Evolutionary conservation across 2,113 vertebrate genomes (phyloP).

Genomic region (Corythornis cristatus): DNA sequence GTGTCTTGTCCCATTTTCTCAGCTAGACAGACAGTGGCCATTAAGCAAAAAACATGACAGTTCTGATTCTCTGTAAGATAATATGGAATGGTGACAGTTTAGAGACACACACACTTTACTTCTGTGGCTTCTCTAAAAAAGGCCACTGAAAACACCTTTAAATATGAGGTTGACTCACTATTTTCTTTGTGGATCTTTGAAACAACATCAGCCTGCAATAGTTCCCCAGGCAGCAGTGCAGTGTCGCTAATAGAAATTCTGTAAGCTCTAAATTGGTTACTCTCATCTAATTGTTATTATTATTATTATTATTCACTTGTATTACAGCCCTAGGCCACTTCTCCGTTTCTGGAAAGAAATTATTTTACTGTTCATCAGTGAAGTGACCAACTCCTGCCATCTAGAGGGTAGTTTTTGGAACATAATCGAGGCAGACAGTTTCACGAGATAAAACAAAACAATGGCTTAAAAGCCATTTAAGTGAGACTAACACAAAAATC

Average conservation of each 20-base stretch:
- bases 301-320: neutral
- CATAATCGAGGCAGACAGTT: neutral
- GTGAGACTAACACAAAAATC: neutral
- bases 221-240: neutral
- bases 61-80: neutral
- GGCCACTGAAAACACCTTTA: neutral
- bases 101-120: neutral
- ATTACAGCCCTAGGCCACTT: neutral
- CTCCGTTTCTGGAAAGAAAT: neutral
- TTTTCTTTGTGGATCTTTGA: neutral
- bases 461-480: neutral
- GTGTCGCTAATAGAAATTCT: neutral
- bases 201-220: neutral
- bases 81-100: neutral
- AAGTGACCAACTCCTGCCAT: slow-evolving; percentile 36
- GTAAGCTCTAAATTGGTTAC: neutral
- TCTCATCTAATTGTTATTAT: neutral
- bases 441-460: neutral
- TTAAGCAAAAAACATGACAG: neutral
- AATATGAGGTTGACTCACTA: neutral
- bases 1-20: neutral
- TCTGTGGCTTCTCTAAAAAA: neutral
- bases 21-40: neutral
- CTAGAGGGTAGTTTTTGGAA: slow-evolving; percentile 25
- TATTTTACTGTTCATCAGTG: neutral